A percentile compares a stretch with the other conserved stretches of the same genome.
These are phyloP conservation scores for Pantala flavescens DNA, from an alignment of 1,140 invertebrate genomes.

Conservation along the genomic window DNA sequence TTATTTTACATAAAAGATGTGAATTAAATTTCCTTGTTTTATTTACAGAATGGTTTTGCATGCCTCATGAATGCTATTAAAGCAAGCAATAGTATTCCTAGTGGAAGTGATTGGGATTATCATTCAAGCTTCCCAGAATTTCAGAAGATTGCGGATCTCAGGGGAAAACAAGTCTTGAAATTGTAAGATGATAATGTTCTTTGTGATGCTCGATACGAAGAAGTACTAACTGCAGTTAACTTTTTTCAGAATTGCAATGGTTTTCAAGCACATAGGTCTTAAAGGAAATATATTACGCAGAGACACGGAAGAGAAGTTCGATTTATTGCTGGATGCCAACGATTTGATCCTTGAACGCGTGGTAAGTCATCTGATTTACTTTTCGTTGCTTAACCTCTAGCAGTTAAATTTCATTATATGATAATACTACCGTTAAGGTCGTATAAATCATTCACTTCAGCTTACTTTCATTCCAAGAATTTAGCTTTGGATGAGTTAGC, in stretches of 20 bases:
- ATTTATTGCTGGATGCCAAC: conserved; percentile 62
- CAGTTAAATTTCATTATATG: conserved; percentile 7
- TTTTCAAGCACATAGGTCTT: conserved; percentile 48
- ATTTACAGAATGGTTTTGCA: conserved; percentile 42
- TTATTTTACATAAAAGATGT: neutral
- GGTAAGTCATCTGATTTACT: conserved; percentile 37
- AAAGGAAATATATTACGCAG: conserved; percentile 45
- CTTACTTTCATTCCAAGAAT: conserved; percentile 33
- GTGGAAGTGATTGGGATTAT: conserved; percentile 53
- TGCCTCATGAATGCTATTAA: conserved; percentile 52
- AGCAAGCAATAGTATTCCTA: conserved; percentile 54
- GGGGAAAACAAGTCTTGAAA: conserved; percentile 43
- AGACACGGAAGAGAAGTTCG: conserved; percentile 59
- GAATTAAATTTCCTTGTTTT: neutral
- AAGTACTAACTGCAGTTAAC: neutral
- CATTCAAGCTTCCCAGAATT: conserved; percentile 61
- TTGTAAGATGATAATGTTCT: conserved; percentile 33
- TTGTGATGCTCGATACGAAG: neutral
- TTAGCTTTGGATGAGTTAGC: conserved; percentile 55
- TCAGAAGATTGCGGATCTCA: conserved; percentile 44
- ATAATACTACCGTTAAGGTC: no score
- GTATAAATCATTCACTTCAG: neutral
- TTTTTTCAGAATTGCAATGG: conserved; percentile 34
- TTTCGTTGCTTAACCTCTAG: conserved; percentile 10
- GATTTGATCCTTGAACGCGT: conserved; percentile 71